phyloP scores from a whole-genome alignment of 2,797 vertebrate genomes.

The Megalops cyprinoides region DNA sequence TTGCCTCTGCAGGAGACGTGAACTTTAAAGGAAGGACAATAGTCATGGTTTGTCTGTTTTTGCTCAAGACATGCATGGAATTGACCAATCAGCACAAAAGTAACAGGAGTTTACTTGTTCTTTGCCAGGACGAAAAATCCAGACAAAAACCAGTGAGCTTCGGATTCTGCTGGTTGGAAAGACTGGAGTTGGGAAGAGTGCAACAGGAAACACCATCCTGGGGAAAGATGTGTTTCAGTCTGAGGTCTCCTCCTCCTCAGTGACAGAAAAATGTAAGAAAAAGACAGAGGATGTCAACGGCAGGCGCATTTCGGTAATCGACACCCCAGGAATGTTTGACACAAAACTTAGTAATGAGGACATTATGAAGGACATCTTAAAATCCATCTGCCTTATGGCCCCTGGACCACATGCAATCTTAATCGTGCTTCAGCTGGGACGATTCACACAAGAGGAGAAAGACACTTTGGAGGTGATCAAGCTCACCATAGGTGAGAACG shows the following conservation, averaged over 20 bases:
- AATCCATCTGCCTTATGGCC: conserved; percentile 56
- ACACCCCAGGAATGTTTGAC: conserved; percentile 68
- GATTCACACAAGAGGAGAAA: conserved; percentile 59
- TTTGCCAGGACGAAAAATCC: too few relatives aligned
- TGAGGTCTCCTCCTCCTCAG: conserved; percentile 29
- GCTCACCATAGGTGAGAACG: conserved; percentile 52
- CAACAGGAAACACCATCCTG: conserved; percentile 69
- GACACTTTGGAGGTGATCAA: conserved; percentile 52
- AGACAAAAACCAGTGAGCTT: conserved; percentile 43
- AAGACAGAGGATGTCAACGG: conserved; percentile 38
- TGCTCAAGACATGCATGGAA: too few relatives aligned
- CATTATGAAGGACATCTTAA: conserved; percentile 59
- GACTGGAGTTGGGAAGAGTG: conserved; percentile 67
- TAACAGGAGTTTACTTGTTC: too few relatives aligned
- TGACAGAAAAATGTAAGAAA: conserved; percentile 48
- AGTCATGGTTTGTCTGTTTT: too few relatives aligned
- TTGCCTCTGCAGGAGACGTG: too few relatives aligned
- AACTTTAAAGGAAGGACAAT: too few relatives aligned
- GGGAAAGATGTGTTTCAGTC: conserved; percentile 52
- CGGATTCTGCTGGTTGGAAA: conserved; percentile 69
- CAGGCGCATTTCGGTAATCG: conserved; percentile 53
- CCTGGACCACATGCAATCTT: conserved; percentile 63
- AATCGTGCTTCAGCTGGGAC: conserved; percentile 57
- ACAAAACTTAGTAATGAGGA: conserved; percentile 43
- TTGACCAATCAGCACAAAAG: too few relatives aligned